These are phyloP conservation scores for Rhagoletis zephyria DNA, from an alignment of 1,140 invertebrate species.

Conservation along the genomic window DNA sequence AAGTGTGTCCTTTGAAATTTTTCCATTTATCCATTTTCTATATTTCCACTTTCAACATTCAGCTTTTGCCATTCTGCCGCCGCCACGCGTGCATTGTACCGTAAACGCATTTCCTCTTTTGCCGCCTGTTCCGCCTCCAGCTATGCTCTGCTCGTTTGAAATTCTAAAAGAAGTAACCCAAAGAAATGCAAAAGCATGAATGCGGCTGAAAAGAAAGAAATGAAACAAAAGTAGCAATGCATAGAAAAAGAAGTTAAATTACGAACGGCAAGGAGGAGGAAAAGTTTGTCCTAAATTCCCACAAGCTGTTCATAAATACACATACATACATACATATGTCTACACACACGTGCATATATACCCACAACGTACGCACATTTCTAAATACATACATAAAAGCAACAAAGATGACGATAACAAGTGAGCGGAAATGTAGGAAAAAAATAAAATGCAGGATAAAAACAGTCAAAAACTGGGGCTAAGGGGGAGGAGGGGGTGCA, in stretches of 20 bases:
- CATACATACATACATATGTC: no score
- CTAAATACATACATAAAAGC: not conserved
- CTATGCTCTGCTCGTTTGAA: slow-evolving; percentile 50
- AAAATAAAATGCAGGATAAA: slow-evolving; percentile 54
- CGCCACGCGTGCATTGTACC: slow-evolving; percentile 55
- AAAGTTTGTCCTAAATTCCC: slow-evolving; percentile 47
- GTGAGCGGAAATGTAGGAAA: slow-evolving; percentile 56
- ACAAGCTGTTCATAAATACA: not conserved
- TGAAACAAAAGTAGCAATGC: not conserved
- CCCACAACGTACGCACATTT: not conserved
- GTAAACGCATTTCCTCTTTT: slow-evolving; percentile 8
- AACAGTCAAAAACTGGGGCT: slow-evolving; percentile 48
- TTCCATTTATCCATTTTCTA: slow-evolving; percentile 63
- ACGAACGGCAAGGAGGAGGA: not conserved
- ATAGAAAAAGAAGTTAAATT: slow-evolving; percentile 1
- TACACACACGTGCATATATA: not conserved
- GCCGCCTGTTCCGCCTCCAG: not conserved
- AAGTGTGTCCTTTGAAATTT: not conserved
- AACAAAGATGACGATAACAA: slow-evolving; percentile 49
- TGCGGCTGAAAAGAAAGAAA: slow-evolving; percentile 47
- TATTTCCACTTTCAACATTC: slow-evolving; percentile 58
- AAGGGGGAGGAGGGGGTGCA: not conserved
- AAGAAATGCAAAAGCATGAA: slow-evolving; percentile 57
- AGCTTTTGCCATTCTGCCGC: slow-evolving; percentile 59
- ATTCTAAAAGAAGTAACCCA: slow-evolving; percentile 52